Base-by-base conservation (phyloP, 2,113 vertebrate species). In the Campylomormyrus tamandua region DNA sequence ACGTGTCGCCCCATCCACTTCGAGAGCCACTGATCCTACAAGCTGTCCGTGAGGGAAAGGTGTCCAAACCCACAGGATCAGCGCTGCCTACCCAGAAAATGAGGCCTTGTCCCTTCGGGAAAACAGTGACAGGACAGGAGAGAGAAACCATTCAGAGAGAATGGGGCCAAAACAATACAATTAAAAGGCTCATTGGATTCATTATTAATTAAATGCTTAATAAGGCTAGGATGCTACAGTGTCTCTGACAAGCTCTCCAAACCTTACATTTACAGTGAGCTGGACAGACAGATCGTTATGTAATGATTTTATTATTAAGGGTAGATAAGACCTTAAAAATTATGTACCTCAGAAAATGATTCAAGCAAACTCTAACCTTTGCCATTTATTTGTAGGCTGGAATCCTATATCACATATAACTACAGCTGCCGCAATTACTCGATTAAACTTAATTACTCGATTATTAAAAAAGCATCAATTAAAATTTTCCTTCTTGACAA, bases 151-250 rank as follows among this genome's bases (percentile, higher is more conserved):
- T 42, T 42, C 31, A 45, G 35, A 91, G 49, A 92, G 90, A 91
- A 91, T 91, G 92, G 91, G 95, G 93, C 95, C 93, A 94, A 95
- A 93, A 95, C 89, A 90, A 88, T 11, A 92, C 92, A 88, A 90
- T 92, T 95, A 95, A 94, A 94, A 93, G 91, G 94, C 94, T 91
- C 88, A 83, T 90, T 90, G 77, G 90, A 91, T 92, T 93, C 90
- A 92, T 93, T 93, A 92, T 93, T 93, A 91, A 92, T 93, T 93
- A 92, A 90, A 89, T 91, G 49, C 92, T 92, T 95, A 95, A 95
- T 91, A 83, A 91, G 56, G 84, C 91, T 89, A 56, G 27, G 87
- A 90, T 91, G 90, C 91, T 35, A 62, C 83, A 35, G 46, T 52
- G 48, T 89, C 56, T 62, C 35, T 86, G 66, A 86, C 85, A 89